Evolutionary conservation across 2,888 invertebrate species (phyloP).

Genomic region (Nomada lathburiana): DNA sequence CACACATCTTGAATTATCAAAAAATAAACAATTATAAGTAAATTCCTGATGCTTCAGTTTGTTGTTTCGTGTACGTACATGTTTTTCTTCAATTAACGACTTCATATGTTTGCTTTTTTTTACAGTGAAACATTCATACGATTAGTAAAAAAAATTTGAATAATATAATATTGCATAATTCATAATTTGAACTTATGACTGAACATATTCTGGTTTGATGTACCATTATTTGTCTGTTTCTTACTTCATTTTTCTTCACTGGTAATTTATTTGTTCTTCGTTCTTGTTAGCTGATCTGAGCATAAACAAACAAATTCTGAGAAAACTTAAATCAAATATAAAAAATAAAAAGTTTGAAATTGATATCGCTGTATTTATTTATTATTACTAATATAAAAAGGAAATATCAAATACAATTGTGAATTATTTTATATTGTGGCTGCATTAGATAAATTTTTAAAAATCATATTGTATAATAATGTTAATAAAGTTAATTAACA

Average conservation of each 20-base stretch:
- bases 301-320: no score
- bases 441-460: background rate
- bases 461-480: background rate
- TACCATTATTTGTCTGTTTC: background rate
- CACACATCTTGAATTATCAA: constrained; percentile 28
- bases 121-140: background rate
- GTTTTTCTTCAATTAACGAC: constrained; percentile 21
- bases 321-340: no score
- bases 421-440: background rate
- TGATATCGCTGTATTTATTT: no score
- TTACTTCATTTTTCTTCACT: background rate
- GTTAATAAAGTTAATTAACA: background rate
- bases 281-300: no score
- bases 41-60: constrained; percentile 20
- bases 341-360: no score
- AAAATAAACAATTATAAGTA: constrained; percentile 44
- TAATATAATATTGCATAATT: constrained; percentile 5
- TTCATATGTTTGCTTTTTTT: constrained; percentile 24
- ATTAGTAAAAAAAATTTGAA: background rate
- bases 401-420: background rate
- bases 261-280: no score
- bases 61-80: constrained; percentile 23
- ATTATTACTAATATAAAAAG: background rate
- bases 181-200: constrained; percentile 1
- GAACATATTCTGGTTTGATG: constrained; percentile 7